These are phyloP conservation scores for Idaea dimidiata DNA, from an alignment of 2,888 invertebrate species.

Conservation along the genomic window DNA sequence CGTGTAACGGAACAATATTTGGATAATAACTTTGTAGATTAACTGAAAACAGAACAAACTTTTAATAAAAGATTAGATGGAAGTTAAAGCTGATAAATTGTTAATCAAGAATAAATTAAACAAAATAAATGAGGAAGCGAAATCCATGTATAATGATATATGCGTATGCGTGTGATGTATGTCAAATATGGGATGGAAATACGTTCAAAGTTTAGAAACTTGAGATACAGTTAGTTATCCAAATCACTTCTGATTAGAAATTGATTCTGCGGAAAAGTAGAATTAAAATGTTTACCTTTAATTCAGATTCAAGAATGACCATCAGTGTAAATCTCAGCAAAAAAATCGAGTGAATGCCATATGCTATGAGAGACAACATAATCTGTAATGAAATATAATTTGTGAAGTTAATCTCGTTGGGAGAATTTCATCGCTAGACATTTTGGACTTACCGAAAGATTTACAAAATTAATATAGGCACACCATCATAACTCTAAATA, in stretches of 20 bases:
- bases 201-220: no score
- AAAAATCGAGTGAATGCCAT: neutral
- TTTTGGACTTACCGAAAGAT: no score
- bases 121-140: neutral
- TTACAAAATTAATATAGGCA: no score
- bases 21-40: constrained; percentile 26
- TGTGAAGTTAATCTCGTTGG: constrained; percentile 52
- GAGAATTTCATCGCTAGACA: constrained; percentile 46
- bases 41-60: constrained; percentile 12
- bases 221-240: no score
- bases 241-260: no score
- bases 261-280: no score
- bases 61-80: neutral
- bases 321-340: neutral
- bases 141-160: neutral
- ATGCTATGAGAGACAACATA: constrained; percentile 21
- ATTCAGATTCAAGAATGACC: neutral
- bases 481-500: no score
- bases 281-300: neutral
- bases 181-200: no score
- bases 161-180: no score
- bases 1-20: constrained; percentile 38
- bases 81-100: neutral
- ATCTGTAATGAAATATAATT: constrained; percentile 46
- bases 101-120: neutral